Conservation (phyloP, 2,113 vertebrate genomes). For the Zosterops pallidus region DNA sequence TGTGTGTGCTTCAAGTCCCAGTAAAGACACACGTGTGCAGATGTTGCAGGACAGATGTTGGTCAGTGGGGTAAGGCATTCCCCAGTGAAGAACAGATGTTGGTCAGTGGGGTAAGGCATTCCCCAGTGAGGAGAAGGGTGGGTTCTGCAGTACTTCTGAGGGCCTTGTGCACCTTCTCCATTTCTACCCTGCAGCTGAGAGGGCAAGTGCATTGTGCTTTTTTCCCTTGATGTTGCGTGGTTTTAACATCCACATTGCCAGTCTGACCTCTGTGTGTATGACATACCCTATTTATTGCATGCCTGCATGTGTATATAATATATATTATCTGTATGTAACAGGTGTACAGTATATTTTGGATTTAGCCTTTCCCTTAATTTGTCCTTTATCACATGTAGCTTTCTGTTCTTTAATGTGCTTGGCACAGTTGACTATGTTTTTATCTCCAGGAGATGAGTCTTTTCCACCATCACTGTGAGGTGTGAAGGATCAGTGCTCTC, state of each 20-base stretch:
- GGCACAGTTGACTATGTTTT: background rate
- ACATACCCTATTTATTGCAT: rapidly evolving
- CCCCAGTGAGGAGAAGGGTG: background rate
- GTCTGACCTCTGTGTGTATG: background rate
- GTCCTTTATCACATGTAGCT: background rate
- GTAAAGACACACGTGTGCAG: rapidly evolving
- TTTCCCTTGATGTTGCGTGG: background rate
- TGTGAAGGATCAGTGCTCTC: background rate
- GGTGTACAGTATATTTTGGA: background rate
- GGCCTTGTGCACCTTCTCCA: background rate
- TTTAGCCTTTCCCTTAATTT: background rate
- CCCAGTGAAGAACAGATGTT: background rate
- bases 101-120: background rate
- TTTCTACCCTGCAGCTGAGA: background rate
- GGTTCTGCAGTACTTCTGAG: background rate
- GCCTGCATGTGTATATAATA: rapidly evolving
- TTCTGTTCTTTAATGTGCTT: background rate
- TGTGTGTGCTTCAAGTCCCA: background rate
- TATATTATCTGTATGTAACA: rapidly evolving
- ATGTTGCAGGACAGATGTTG: background rate
- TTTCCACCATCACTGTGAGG: rapidly evolving
- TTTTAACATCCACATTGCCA: background rate
- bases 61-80: too few species aligned
- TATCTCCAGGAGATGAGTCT: background rate
- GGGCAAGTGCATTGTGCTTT: rapidly evolving